These are phyloP conservation scores for Manduca sexta DNA, from an alignment of 1,140 invertebrate genomes.

Conservation along the genomic window DNA sequence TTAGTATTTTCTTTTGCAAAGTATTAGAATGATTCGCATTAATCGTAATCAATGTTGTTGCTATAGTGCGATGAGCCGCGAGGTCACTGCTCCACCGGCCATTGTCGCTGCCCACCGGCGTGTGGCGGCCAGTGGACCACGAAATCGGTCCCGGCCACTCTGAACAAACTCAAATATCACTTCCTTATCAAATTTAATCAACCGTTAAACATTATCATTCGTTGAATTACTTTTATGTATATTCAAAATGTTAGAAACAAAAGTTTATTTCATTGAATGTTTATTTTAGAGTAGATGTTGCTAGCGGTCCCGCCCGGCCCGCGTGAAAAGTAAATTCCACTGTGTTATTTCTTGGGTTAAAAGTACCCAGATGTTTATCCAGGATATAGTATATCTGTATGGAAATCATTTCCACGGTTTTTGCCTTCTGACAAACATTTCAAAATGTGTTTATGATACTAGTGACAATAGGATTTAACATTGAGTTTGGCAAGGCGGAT, in stretches of 20 bases:
- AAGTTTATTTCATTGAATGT: background rate
- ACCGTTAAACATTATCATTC: background rate
- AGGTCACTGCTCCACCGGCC: slow-evolving; percentile 46
- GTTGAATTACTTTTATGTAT: background rate
- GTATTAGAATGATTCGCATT: slow-evolving; percentile 13
- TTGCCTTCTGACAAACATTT: too few relatives aligned
- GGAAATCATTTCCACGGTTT: too few relatives aligned
- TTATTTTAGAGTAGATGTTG: too few relatives aligned
- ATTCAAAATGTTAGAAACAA: background rate
- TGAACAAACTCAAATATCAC: slow-evolving; percentile 3
- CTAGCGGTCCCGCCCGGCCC: too few relatives aligned
- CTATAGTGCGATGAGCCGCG: slow-evolving; percentile 27
- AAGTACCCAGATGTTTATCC: too few relatives aligned
- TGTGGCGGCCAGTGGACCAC: slow-evolving; percentile 56
- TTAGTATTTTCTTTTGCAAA: background rate
- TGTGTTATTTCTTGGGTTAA: too few relatives aligned
- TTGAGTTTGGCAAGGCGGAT: too few relatives aligned
- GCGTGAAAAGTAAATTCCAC: too few relatives aligned
- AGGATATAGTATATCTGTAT: too few relatives aligned
- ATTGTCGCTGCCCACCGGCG: slow-evolving; percentile 55
- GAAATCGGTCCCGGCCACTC: slow-evolving; percentile 52
- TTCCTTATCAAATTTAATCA: background rate
- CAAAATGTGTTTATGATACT: too few relatives aligned
- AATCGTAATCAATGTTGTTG: slow-evolving; percentile 30
- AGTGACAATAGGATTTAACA: too few relatives aligned